phyloP scores from a whole-genome alignment of 2,797 vertebrate species.

The Gymnoscopelus microlampas region DNA sequence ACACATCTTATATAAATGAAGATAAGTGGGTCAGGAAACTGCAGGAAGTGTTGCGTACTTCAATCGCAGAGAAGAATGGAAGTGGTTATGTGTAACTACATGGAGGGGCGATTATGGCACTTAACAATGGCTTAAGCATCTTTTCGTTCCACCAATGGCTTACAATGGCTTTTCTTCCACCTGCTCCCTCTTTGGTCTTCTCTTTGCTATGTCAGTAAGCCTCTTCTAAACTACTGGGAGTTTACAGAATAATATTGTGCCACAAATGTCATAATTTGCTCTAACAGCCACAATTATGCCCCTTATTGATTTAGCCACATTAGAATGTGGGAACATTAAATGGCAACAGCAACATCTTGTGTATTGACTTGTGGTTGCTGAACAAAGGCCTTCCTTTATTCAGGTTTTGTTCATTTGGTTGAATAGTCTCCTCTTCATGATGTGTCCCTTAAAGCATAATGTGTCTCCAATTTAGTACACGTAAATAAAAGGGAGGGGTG shows the following conservation, averaged over 20 bases:
- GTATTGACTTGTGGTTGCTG: slow-evolving; percentile 51
- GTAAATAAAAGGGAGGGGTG: slow-evolving; percentile 50
- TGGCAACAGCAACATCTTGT: slow-evolving; percentile 55
- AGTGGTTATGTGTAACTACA: slow-evolving; percentile 63
- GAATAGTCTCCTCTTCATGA: slow-evolving; percentile 61
- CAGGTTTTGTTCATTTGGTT: slow-evolving; percentile 19
- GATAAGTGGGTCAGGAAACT: slow-evolving; percentile 64
- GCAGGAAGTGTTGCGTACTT: slow-evolving; percentile 60
- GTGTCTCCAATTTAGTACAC: slow-evolving; percentile 54
- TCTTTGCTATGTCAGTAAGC: slow-evolving; percentile 51
- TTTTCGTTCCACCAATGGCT: slow-evolving; percentile 59
- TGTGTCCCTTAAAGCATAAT: slow-evolving; percentile 55
- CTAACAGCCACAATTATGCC: slow-evolving; percentile 80
- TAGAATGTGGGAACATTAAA: slow-evolving; percentile 51
- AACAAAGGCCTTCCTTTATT: slow-evolving; percentile 39
- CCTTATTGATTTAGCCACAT: slow-evolving; percentile 69
- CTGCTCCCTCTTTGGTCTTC: slow-evolving; percentile 63
- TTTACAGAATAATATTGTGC: slow-evolving; percentile 74
- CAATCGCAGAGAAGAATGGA: slow-evolving; percentile 61
- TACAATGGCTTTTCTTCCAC: slow-evolving; percentile 44
- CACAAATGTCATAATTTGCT: slow-evolving; percentile 79
- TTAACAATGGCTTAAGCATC: slow-evolving; percentile 64
- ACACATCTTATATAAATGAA: slow-evolving; percentile 35
- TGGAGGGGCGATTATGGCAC: slow-evolving; percentile 73
- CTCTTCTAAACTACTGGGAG: slow-evolving; percentile 75